phyloP scores from a whole-genome alignment of 2,797 vertebrate species.

The Nasua narica region DNA sequence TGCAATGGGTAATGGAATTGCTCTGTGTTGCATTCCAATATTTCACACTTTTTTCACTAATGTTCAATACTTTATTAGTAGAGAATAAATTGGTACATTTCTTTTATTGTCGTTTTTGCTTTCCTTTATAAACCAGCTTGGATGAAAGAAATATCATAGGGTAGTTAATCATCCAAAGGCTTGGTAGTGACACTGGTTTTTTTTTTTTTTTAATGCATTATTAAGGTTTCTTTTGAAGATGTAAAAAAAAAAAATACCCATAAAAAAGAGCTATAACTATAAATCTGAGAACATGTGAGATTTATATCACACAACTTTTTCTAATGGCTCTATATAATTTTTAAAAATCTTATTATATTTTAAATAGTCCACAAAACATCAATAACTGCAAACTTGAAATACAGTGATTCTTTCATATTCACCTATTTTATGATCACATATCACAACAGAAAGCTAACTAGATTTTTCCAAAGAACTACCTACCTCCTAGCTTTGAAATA shows the following conservation, averaged over 20 bases:
- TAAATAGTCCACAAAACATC: conserved; percentile 49
- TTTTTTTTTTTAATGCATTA: neutral
- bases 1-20: conserved; percentile 69
- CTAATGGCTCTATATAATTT: conserved; percentile 37
- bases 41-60: conserved; percentile 60
- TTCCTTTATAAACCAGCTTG: conserved; percentile 70
- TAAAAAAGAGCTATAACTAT: conserved; percentile 60
- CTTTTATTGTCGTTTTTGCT: conserved; percentile 70
- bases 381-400: conserved; percentile 23
- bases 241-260: conserved; percentile 55
- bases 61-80: conserved; percentile 74
- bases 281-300: conserved; percentile 54
- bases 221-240: conserved; percentile 70
- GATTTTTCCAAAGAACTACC: conserved; percentile 17
- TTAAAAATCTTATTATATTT: conserved; percentile 41
- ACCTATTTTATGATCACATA: neutral
- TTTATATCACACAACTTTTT: conserved; percentile 54
- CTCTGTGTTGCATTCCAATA: conserved; percentile 50
- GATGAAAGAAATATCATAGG: conserved; percentile 67
- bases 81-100: conserved; percentile 66
- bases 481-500: neutral
- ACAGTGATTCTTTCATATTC: neutral
- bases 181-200: conserved; percentile 5
- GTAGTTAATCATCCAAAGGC: conserved; percentile 68
- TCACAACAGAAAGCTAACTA: conserved; percentile 16